Base-by-base conservation (phyloP, 2,888 invertebrate genomes). In the Microplitis deprimator region DNA sequence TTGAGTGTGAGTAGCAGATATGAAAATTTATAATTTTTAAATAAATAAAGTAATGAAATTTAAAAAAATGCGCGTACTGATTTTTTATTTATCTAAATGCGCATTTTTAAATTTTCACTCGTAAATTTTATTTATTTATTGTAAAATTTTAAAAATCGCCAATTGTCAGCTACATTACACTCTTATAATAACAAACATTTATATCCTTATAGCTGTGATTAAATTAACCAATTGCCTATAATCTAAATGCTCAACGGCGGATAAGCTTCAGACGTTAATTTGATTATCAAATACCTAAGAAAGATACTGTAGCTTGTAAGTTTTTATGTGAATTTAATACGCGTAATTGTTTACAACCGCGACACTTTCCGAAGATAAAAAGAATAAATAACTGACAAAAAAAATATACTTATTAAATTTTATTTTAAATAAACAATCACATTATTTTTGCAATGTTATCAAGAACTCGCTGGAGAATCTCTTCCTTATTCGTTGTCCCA, bases 401-500 rank as follows among this genome's bases (percentile, higher is more conserved):
- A 8, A 68, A 68, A n/a, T 39, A 40, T 16, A 62, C 40, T 50
- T 50, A 5, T 59, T 29, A 29, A 29, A 29, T 29, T 29, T 29
- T 29, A 29, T 29, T 29, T 29, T 29, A 29, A 29, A 29, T 29
- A 29, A 29, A 29, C 29, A 29, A 20, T 50, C 50, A 50, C 50
- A 50, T 50, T 50, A 13, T 60, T 60, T 72, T 59, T 0, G 7
- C 73, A 68, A 89, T 80, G 77, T 86, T 84, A 10, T 77, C 68
- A 68, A 81, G 82, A 74, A 88, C 78, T 73, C 73, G 75, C 40
- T 84, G 41, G 76, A 83, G 87, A 39, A 83, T 81, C 73, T 85
- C 82, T 65, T 85, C 79, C 65, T 81, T 79, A 41, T 70, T 79
- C 6, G 2, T 39, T 3, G 72, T 78, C 68, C 87, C 88, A 82